Percentiles rank a stretch among this genome's conserved stretches.
Conservation (phyloP, 2,113 vertebrate genomes). For the Halcyon senegalensis region DNA sequence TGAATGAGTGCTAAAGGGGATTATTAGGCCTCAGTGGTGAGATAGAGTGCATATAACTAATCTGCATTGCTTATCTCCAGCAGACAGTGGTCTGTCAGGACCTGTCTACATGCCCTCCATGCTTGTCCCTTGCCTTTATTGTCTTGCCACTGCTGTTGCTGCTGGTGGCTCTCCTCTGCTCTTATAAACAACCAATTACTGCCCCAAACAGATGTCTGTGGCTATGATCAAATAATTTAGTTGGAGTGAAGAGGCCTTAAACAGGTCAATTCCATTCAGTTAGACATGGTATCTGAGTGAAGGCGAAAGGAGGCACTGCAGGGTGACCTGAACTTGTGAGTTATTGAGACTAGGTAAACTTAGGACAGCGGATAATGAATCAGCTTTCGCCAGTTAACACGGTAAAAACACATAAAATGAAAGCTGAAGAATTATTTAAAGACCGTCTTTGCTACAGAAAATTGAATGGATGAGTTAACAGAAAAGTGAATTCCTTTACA, state of each 20-base stretch:
- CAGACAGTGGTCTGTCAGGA: constrained; percentile 75
- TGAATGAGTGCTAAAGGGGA: constrained; percentile 80
- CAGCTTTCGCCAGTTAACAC: background rate
- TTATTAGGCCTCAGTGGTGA: constrained; percentile 74
- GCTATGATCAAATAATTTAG: constrained; percentile 89
- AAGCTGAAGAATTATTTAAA: background rate
- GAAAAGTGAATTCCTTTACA: background rate
- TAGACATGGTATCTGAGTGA: constrained; percentile 82
- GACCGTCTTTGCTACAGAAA: background rate
- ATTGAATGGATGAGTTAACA: background rate
- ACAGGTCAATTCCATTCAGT: constrained; percentile 88
- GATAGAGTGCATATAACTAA: constrained; percentile 78
- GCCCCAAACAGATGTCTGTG: constrained; percentile 86
- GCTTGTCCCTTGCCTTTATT: constrained; percentile 77
- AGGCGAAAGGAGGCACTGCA: constrained; percentile 71
- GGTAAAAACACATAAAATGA: constrained; percentile 24
- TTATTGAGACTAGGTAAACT: constrained; percentile 62
- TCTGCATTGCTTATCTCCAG: constrained; percentile 78
- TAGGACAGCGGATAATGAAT: constrained; percentile 44
- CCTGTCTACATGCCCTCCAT: constrained; percentile 74
- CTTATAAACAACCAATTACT: constrained; percentile 88
- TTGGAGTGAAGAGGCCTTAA: constrained; percentile 82
- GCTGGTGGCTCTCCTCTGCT: constrained; percentile 72
- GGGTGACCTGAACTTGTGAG: constrained; percentile 69
- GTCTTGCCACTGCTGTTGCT: constrained; percentile 68